Evolutionary conservation across 1,140 invertebrate species (phyloP).

Genomic region (Brachionus asplanchnoidis): DNA sequence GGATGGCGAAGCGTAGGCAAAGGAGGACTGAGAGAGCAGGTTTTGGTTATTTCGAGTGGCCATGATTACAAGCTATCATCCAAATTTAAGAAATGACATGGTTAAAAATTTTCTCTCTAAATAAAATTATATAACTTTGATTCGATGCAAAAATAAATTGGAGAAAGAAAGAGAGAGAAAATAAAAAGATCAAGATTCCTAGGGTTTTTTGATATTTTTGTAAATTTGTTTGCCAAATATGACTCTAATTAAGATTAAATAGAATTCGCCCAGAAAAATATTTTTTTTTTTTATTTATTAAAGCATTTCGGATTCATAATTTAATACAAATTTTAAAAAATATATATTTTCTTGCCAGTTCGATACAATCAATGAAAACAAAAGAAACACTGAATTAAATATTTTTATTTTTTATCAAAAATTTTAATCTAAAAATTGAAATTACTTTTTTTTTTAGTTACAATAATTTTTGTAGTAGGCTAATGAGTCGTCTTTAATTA

Average conservation of each 20-base stretch:
- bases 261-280: background rate
- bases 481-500: too few species aligned
- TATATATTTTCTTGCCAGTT: background rate
- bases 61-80: background rate
- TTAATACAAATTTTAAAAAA: background rate
- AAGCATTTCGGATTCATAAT: background rate
- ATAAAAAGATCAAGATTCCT: background rate
- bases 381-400: background rate
- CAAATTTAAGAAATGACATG: conserved; percentile 5
- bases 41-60: conserved; percentile 8
- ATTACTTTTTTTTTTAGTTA: too few species aligned
- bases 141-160: background rate
- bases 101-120: background rate
- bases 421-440: too few species aligned
- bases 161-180: background rate
- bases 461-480: too few species aligned
- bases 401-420: too few species aligned
- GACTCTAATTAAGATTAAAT: background rate
- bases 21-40: background rate
- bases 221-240: background rate
- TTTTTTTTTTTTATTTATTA: background rate
- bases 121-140: background rate
- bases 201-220: background rate
- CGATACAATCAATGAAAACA: background rate
- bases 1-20: conserved; percentile 14